Percentiles rank a stretch among this genome's conserved stretches.
Evolutionary conservation across 1,140 invertebrate genomes (phyloP).

Genomic region (Trialeurodes vaporariorum): DNA sequence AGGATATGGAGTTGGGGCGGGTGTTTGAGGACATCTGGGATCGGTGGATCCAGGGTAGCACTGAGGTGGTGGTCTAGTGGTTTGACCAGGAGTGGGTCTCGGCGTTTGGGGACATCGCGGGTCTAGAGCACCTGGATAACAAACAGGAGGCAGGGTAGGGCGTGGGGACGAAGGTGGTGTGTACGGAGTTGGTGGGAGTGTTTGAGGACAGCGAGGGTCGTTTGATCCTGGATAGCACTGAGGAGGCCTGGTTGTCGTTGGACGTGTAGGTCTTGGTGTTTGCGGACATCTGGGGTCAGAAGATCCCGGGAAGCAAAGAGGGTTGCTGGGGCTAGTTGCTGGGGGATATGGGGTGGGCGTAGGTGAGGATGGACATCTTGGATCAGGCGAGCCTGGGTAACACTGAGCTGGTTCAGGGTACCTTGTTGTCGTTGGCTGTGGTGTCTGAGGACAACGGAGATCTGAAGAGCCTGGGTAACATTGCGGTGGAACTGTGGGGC

Average conservation of each 20-base stretch:
- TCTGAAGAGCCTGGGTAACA: slow-evolving; percentile 44
- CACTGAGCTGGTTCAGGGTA: slow-evolving; percentile 21
- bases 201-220: slow-evolving; percentile 25
- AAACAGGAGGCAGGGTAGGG: slow-evolving; percentile 21
- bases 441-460: slow-evolving; percentile 32
- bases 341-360: slow-evolving; percentile 19
- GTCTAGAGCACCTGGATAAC: slow-evolving; percentile 22
- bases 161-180: slow-evolving; percentile 18
- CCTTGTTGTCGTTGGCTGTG: slow-evolving; percentile 25
- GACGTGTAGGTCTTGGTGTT: slow-evolving; percentile 19
- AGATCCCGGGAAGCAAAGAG: slow-evolving; percentile 21
- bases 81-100: slow-evolving; percentile 20
- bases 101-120: slow-evolving; percentile 23
- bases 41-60: slow-evolving; percentile 31
- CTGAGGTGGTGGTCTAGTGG: slow-evolving; percentile 20
- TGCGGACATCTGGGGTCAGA: slow-evolving; percentile 26
- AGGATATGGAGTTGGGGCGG: slow-evolving; percentile 14
- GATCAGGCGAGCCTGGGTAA: slow-evolving; percentile 34
- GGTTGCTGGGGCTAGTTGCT: not conserved
- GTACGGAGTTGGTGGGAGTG: slow-evolving; percentile 21
- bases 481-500: slow-evolving; percentile 24
- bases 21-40: slow-evolving; percentile 19
- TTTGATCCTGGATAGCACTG: slow-evolving; percentile 15
- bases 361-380: slow-evolving; percentile 31
- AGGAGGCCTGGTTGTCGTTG: slow-evolving; percentile 4